These are phyloP conservation scores for Cantharis rufa DNA, from an alignment of 2,888 invertebrate species.

Conservation along the genomic window DNA sequence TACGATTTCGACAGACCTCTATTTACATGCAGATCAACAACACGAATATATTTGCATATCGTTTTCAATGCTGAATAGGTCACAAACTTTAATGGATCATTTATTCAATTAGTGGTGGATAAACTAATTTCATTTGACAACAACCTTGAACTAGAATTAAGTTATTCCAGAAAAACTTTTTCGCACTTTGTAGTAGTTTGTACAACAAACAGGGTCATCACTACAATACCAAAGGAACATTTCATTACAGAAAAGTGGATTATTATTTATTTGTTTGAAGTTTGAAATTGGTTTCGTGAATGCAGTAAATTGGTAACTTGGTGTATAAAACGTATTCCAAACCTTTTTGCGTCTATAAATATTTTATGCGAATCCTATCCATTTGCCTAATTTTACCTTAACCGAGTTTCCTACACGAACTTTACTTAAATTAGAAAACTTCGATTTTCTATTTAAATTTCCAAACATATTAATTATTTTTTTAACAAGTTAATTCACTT, in stretches of 20 bases:
- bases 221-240: not conserved
- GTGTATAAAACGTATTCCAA: slow-evolving; percentile 15
- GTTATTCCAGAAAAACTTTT: not conserved
- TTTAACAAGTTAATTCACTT: not conserved
- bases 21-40: slow-evolving; percentile 44
- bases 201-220: not conserved
- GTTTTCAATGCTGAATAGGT: slow-evolving; percentile 30
- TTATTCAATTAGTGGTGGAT: slow-evolving; percentile 17
- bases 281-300: slow-evolving; percentile 23
- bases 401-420: slow-evolving; percentile 19
- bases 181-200: not conserved
- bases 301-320: slow-evolving; percentile 20
- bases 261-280: slow-evolving; percentile 23
- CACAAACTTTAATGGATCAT: slow-evolving; percentile 27
- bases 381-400: slow-evolving; percentile 23
- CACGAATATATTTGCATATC: slow-evolving; percentile 44
- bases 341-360: slow-evolving; percentile 22
- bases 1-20: slow-evolving; percentile 39
- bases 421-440: slow-evolving; percentile 14
- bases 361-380: slow-evolving; percentile 23
- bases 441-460: slow-evolving; percentile 11
- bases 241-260: slow-evolving; percentile 7
- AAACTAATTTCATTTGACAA: not conserved
- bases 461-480: slow-evolving; percentile 2
- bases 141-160: not conserved